Base-by-base conservation (phyloP, 2,113 vertebrate genomes). In the Barnardius zonarius region DNA sequence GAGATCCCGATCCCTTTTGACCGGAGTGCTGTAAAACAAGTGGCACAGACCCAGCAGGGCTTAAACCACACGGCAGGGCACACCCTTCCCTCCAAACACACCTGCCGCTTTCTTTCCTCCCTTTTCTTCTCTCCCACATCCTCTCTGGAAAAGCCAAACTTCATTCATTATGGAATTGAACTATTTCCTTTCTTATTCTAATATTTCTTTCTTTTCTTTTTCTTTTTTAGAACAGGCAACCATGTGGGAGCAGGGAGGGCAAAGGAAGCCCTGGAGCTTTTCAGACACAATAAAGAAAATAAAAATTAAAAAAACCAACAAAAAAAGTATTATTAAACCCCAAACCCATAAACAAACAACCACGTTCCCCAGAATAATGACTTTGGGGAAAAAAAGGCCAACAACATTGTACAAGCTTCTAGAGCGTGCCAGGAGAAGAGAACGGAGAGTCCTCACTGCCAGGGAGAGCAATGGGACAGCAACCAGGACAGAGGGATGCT, bases 21-120 rank as follows among this genome's bases (percentile, higher is more conserved):
- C 54, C 20, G 3, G 33, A 88, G 54, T 1, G 10, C 69, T 70
- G 49, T 69, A 67, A 96, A 94, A 93, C 14, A 6, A 92, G 69
- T 22, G 62, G 44, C 86, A 83, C 75, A 78, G 81, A 95, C 70
- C 78, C 93, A 83, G 74, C 62, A 39, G 62, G 94, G 93, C 87
- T 95, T 91, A 98, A 98, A 98, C 98, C 93, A 96, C 70, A 83
- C 1, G 5, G 24, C 25, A 22, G 27, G 91, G 57, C 96, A 93
- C 95, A 25, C 90, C 97, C 97, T 97, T 97, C 79, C 96, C 86
- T 96, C 85, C 79, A 96, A 94, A 96, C 97, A 98, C 98, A 98
- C 98, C 98, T 98, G 98, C 98, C 96, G 97, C 97, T 93, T 97
- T 86, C 75, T 93, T 94, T 80, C 35, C 11, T 11, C 31, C 19